These are phyloP conservation scores for Leptura quadrifasciata DNA, from an alignment of 2,888 invertebrate genomes.

Conservation along the genomic window DNA sequence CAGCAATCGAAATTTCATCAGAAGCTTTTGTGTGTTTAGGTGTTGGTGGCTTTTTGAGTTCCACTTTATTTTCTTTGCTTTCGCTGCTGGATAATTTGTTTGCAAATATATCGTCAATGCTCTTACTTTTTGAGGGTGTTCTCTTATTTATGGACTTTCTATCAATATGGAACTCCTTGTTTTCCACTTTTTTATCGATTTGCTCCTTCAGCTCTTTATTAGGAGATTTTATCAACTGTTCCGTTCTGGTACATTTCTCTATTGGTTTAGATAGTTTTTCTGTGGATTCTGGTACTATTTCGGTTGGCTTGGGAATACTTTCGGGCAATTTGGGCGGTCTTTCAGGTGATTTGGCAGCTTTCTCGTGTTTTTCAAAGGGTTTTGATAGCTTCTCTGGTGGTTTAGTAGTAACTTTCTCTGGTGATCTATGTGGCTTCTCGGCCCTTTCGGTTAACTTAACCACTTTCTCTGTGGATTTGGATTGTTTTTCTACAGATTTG, in stretches of 20 bases:
- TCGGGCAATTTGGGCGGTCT: constrained; percentile 13
- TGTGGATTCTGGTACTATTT: background rate
- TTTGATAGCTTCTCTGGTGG: constrained; percentile 31
- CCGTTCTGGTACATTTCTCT: constrained; percentile 50
- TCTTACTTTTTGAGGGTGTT: constrained; percentile 58
- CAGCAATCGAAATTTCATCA: constrained; percentile 64
- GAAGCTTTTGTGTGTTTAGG: constrained; percentile 53
- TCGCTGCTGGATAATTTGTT: constrained; percentile 59
- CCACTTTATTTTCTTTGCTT: constrained; percentile 63
- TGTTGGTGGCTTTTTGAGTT: constrained; percentile 52
- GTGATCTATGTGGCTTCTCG: background rate
- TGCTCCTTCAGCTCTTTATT: constrained; percentile 62
- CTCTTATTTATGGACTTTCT: constrained; percentile 46
- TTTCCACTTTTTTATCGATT: constrained; percentile 56
- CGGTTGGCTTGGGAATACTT: constrained; percentile 37
- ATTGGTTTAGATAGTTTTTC: constrained; percentile 37
- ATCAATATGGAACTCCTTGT: constrained; percentile 49
- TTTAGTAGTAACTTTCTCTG: constrained; percentile 8
- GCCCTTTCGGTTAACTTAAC: constrained; percentile 14
- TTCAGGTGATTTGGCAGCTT: constrained; percentile 1
- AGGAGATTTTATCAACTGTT: constrained; percentile 57
- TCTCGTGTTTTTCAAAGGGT: constrained; percentile 14
- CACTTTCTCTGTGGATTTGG: constrained; percentile 33
- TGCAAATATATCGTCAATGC: constrained; percentile 63
- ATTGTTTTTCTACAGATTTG: constrained; percentile 42